These are phyloP conservation scores for Erythrolamprus reginae DNA, from an alignment of 2,113 vertebrate species.

Conservation along the genomic window DNA sequence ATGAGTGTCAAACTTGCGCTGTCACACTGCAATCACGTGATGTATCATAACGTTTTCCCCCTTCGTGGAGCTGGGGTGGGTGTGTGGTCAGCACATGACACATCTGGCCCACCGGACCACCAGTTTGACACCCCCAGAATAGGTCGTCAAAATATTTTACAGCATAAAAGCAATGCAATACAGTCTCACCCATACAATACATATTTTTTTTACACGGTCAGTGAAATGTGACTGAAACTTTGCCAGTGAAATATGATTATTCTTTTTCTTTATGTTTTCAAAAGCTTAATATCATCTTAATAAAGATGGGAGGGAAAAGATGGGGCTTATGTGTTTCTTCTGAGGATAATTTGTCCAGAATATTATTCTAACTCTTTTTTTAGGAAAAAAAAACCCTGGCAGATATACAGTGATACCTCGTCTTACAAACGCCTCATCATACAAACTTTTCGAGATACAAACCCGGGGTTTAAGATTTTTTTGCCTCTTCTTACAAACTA, in stretches of 20 bases:
- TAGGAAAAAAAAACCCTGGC: not conserved
- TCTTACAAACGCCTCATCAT: too few relatives aligned
- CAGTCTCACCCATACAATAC: not conserved
- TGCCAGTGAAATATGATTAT: not conserved
- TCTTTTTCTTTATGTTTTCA: not conserved
- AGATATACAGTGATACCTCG: too few relatives aligned
- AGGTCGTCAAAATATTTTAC: not conserved
- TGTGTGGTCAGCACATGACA: too few relatives aligned
- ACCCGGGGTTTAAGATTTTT: too few relatives aligned
- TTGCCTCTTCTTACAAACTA: too few relatives aligned
- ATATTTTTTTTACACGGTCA: not conserved
- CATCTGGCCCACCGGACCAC: fast-evolving
- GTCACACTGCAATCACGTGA: too few relatives aligned
- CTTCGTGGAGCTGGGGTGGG: too few relatives aligned
- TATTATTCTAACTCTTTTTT: not conserved
- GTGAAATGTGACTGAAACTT: not conserved
- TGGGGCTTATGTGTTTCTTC: not conserved
- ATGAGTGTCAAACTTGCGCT: not conserved
- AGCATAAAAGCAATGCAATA: not conserved
- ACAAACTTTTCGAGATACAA: too few relatives aligned
- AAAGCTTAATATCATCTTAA: not conserved
- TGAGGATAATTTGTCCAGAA: not conserved
- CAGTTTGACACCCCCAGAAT: not conserved
- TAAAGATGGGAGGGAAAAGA: not conserved
- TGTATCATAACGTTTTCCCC: too few relatives aligned